phyloP scores from a whole-genome alignment of 2,797 vertebrate species.

The Eutrigla gurnardus region DNA sequence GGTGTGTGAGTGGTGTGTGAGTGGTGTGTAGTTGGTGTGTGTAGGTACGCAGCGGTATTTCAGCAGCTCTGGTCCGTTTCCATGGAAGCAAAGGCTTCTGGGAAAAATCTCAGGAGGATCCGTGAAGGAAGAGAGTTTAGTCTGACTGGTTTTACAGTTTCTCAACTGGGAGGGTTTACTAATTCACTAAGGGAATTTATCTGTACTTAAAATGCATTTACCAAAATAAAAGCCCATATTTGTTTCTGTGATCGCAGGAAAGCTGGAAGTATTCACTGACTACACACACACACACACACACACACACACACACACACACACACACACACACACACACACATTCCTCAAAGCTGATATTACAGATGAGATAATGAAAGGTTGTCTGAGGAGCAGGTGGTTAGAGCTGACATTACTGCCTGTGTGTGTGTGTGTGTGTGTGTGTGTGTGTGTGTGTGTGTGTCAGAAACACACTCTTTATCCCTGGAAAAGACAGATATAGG shows the following conservation, averaged over 20 bases:
- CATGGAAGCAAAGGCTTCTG: constrained; percentile 60
- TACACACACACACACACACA: neutral
- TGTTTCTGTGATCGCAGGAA: neutral
- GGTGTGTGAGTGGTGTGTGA: constrained; percentile 11
- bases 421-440: constrained; percentile 24
- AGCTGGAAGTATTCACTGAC: constrained; percentile 19
- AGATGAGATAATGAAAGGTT: constrained; percentile 72
- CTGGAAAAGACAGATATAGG: constrained; percentile 55
- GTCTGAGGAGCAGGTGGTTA: constrained; percentile 65
- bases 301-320: neutral
- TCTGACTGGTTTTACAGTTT: constrained; percentile 6
- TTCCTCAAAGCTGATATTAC: constrained; percentile 57
- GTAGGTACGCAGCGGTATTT: constrained; percentile 55
- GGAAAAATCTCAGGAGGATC: constrained; percentile 42
- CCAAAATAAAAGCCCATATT: too few relatives aligned
- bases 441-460: constrained; percentile 13
- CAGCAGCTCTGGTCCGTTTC: constrained; percentile 47
- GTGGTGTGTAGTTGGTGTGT: neutral
- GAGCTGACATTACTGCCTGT: constrained; percentile 58
- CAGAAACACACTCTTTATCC: constrained; percentile 51
- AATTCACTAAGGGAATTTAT: too few relatives aligned
- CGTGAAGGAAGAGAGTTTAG: constrained; percentile 5
- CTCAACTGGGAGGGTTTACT: too few relatives aligned
- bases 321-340: constrained; percentile 19
- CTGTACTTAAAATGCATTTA: too few relatives aligned